phyloP scores from a whole-genome alignment of 2,888 invertebrate genomes.

The Autographa pulchrina region DNA sequence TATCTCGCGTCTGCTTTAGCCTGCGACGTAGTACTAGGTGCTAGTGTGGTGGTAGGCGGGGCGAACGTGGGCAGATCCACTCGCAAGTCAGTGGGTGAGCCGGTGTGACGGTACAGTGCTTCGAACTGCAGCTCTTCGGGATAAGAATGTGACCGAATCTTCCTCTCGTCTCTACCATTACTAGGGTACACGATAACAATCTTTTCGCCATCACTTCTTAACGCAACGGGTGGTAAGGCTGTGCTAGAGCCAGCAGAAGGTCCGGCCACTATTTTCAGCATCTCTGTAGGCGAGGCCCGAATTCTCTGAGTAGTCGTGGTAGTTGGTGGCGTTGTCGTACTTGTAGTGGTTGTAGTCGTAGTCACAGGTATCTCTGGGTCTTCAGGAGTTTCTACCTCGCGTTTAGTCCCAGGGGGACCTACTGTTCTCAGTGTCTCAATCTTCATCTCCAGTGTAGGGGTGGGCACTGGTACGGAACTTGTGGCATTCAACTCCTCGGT shows the following conservation, averaged over 20 bases:
- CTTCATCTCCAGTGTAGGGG: conserved; percentile 86
- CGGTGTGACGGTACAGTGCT: conserved; percentile 83
- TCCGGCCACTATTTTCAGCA: conserved; percentile 79
- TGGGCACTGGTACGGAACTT: conserved; percentile 80
- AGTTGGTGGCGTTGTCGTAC: conserved; percentile 65
- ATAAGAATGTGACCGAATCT: conserved; percentile 85
- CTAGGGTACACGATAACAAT: conserved; percentile 88
- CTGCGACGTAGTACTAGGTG: conserved; percentile 62
- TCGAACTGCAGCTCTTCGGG: conserved; percentile 88
- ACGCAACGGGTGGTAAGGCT: conserved; percentile 82
- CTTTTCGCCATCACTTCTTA: conserved; percentile 82
- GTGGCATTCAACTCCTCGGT: conserved; percentile 82
- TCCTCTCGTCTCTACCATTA: conserved; percentile 84
- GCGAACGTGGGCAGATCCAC: conserved; percentile 90
- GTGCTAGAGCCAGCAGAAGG: conserved; percentile 80
- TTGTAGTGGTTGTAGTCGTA: conserved; percentile 72
- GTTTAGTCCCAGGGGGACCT: conserved; percentile 83
- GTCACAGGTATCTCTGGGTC: conserved; percentile 79
- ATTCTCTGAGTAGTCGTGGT: conserved; percentile 74
- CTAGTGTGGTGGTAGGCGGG: conserved; percentile 76
- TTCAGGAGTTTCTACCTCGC: conserved; percentile 80
- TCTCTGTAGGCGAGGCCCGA: conserved; percentile 78
- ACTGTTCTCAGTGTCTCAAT: conserved; percentile 82
- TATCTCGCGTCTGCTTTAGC: conserved; percentile 69
- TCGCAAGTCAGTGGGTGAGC: conserved; percentile 77